Base-by-base conservation (phyloP, 2,888 invertebrate species). In the Drosophila testacea region DNA sequence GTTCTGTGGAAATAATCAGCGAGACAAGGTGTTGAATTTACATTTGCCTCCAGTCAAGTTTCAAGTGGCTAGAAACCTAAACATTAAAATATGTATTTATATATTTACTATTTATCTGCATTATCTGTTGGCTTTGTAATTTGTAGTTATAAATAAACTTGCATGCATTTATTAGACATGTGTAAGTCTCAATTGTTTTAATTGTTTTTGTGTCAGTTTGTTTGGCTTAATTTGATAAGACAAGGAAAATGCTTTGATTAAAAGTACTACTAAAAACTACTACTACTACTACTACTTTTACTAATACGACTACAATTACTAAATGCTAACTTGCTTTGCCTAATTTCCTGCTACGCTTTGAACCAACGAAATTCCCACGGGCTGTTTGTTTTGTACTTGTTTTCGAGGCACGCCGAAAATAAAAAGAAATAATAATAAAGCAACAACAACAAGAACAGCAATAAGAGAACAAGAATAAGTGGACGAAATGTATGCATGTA, bases 371-470 rank as follows among this genome's bases (percentile, higher is more conserved):
- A 76, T 83, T 83, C 83, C 85, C 83, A 83, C 83, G 75, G 85
- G 79, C 77, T 83, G 83, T 84, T 83, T 84, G 79, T 83, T 73
- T 84, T 81, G 57, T 82, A 79, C 84, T 77, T 83, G 84, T 80
- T 70, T 81, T 65, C 34, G 57, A 47, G 69, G 51, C 63, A 66
- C 64, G 60, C 67, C 63, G 56, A 55, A 44, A 60, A 60, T 30
- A 46, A 71, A 51, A 59, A 57, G 46, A 56, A 68, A 50, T 34
- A 55, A 55, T 61, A 47, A 57, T 46, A 63, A 51, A 50, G 10
- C 42, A 36, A 34, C 34, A 48, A 42, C n/a, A 48, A 42, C n/a
- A 59, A 44, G 7, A 13, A 27, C 13, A 30, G 34, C 60, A 56
- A 34, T 10, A 34, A 50, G 54, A 51, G 71, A 57, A 56, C 9